Evolutionary conservation across 2,113 vertebrate species (phyloP), one percentile per base, ranked within the genome.

Genomic region (Macrotis lagotis): DNA sequence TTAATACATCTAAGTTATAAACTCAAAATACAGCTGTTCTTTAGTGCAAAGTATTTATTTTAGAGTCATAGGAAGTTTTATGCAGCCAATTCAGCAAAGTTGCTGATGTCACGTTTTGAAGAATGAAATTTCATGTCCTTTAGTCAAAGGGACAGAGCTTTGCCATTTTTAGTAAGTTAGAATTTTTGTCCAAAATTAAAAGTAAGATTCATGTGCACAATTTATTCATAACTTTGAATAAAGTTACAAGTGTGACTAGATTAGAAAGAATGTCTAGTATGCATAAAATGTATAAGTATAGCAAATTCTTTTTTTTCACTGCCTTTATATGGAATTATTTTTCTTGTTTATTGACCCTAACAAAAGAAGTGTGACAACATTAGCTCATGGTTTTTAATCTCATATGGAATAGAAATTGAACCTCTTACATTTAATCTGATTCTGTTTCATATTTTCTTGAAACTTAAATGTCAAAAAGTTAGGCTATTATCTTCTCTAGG

Each of bases 111-210:
- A 93, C 96, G 97, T 92, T 97, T 95, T 97, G 97, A 94, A 95
- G 95, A 97, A 94, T 96, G 96, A 96, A 96, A 95, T 98, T 47
- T n/a, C 91, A 95, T 96, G 97, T 98, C 97, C 97, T 98, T 97
- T 97, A 97, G 95, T 96, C 96, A 98, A 98, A 96, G 97, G 97
- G 97, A 97, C 95, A 96, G 96, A 95, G 96, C 97, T 97, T 97
- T 97, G 96, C 97, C 97, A 97, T 97, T 98, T 98, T 98, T 97
- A 98, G 97, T 97, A 98, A 97, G 97, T 95, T 83, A 83, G 97
- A 95, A 97, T 97, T 97, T 96, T 98, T 97, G 97, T 96, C 96
- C 97, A 97, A 96, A 95, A 98, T 97, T 97, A 97, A 97, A 97
- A 96, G 96, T 97, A 97, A 97, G 97, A 97, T 95, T 96, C 97